Conservation (phyloP, 2,888 invertebrate species). For the Eupithecia exiguata region DNA sequence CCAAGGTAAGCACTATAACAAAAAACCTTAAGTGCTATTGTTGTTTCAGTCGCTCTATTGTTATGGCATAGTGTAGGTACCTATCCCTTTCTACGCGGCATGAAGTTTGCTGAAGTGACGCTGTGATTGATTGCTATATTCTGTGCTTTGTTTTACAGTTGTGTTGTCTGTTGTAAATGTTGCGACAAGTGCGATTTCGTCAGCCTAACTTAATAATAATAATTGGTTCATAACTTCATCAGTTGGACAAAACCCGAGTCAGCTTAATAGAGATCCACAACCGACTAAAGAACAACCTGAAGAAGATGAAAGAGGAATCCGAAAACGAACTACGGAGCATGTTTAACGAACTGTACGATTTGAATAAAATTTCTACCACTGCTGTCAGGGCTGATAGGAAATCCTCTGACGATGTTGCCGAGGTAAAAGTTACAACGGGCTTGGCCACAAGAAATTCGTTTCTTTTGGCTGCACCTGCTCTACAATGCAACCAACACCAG, state of each 20-base stretch:
- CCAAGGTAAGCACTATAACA: too few relatives aligned
- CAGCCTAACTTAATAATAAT: too few relatives aligned
- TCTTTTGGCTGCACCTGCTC: neutral
- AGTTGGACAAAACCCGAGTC: constrained; percentile 56
- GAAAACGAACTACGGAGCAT: constrained; percentile 48
- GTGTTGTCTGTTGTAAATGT: too few relatives aligned
- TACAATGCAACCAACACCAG: neutral
- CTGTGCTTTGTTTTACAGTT: too few relatives aligned
- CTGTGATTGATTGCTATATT: too few relatives aligned
- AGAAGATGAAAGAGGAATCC: constrained; percentile 42
- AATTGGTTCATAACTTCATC: constrained; percentile 11
- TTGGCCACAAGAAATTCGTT: neutral
- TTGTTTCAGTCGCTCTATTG: too few relatives aligned
- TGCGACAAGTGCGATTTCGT: too few relatives aligned
- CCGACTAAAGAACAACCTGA: constrained; percentile 55
- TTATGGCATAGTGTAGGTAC: too few relatives aligned
- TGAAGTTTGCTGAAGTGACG: too few relatives aligned
- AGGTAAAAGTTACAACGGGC: constrained; percentile 52
- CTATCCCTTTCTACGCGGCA: too few relatives aligned
- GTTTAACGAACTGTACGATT: constrained; percentile 62
- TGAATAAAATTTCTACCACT: constrained; percentile 60
- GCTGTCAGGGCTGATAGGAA: constrained; percentile 47
- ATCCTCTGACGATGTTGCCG: constrained; percentile 54
- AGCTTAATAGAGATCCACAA: constrained; percentile 62
- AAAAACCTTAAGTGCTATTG: too few relatives aligned